These are phyloP conservation scores for Halcyon malimbica DNA, from an alignment of 2,113 vertebrate species.

Conservation along the genomic window DNA sequence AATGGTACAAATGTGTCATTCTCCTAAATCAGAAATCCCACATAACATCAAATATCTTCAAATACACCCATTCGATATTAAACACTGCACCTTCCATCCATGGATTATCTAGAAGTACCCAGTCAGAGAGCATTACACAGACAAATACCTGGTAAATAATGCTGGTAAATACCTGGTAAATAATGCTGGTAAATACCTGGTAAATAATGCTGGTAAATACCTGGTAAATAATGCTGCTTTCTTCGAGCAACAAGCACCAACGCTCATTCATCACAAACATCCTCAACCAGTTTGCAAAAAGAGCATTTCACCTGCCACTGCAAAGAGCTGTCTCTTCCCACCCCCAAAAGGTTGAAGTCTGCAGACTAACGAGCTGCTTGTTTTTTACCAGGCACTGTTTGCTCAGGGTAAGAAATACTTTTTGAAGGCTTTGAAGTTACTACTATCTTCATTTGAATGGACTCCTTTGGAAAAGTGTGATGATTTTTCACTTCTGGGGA, in stretches of 20 bases:
- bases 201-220: not conserved
- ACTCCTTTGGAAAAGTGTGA: not conserved
- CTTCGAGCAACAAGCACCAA: not conserved
- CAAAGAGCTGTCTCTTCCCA: not conserved
- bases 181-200: not conserved
- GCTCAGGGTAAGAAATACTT: not conserved
- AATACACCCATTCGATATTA: not conserved
- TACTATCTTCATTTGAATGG: not conserved
- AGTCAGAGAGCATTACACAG: not conserved
- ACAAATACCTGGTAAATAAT: not conserved
- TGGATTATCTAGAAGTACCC: not conserved
- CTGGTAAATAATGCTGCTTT: not conserved
- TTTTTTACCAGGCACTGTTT: not conserved
- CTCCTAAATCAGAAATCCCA: not conserved
- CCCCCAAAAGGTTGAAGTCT: not conserved
- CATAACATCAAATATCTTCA: not conserved
- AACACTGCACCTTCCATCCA: not conserved
- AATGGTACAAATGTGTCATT: not conserved
- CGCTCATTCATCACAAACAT: not conserved
- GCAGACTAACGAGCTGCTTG: not conserved
- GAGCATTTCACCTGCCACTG: not conserved
- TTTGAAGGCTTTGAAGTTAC: not conserved
- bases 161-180: not conserved
- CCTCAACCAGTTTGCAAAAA: not conserved
- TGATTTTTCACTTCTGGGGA: not conserved